phyloP scores from a whole-genome alignment of 2,113 vertebrate genomes.

The Pachycephala philippinensis region DNA sequence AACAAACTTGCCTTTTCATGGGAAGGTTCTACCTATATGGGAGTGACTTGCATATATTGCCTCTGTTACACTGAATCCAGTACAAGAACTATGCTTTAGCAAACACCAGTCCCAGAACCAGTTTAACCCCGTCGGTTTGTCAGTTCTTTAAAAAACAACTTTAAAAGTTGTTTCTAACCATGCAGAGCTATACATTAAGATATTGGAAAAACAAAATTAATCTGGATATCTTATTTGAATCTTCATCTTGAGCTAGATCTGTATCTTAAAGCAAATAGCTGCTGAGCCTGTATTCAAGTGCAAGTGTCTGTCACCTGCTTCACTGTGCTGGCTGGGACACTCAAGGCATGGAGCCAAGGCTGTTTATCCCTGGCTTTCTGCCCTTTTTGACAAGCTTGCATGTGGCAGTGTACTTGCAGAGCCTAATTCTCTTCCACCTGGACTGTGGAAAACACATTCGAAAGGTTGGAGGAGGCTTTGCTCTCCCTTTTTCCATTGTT shows the following conservation, averaged over 20 bases:
- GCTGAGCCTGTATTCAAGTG: background rate
- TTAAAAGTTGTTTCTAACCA: background rate
- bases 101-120: background rate
- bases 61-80: background rate
- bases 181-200: background rate
- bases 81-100: background rate
- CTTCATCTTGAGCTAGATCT: background rate
- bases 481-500: background rate
- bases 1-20: background rate
- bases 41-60: background rate
- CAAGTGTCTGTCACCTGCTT: background rate
- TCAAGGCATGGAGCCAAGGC: background rate
- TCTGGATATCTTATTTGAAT: background rate
- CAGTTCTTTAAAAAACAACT: background rate
- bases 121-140: background rate
- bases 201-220: background rate
- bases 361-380: background rate
- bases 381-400: background rate
- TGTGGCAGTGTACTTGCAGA: background rate
- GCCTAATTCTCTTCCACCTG: background rate
- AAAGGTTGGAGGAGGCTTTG: background rate
- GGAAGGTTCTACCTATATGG: background rate
- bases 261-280: background rate
- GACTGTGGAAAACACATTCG: background rate
- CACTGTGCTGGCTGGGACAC: background rate